Evolutionary conservation across 2,888 invertebrate genomes (phyloP).

Genomic region (Fragum sueziense): DNA sequence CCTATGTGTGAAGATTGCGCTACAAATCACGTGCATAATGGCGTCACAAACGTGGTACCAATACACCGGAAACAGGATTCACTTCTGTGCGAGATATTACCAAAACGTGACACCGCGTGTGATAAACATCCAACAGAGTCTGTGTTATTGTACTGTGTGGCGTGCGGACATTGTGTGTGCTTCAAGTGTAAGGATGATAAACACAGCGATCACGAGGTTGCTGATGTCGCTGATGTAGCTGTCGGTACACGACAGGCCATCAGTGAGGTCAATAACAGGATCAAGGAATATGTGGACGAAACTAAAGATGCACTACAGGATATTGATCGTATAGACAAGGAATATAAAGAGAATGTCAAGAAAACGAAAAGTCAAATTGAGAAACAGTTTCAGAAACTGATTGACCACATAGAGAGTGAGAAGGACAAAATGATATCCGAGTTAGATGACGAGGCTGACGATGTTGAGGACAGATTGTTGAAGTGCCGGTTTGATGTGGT

Average conservation of each 20-base stretch:
- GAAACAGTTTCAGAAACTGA: constrained; percentile 42
- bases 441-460: constrained; percentile 44
- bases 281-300: constrained; percentile 54
- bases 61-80: constrained; percentile 58
- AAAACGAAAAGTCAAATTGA: constrained; percentile 50
- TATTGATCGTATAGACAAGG: constrained; percentile 44
- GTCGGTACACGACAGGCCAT: constrained; percentile 31
- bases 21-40: constrained; percentile 54
- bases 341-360: constrained; percentile 43
- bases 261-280: constrained; percentile 38
- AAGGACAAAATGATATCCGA: constrained; percentile 47
- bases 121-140: constrained; percentile 48
- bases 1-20: constrained; percentile 57
- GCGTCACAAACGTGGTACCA: constrained; percentile 52
- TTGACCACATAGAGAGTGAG: constrained; percentile 47
- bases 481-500: constrained; percentile 33
- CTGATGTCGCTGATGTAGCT: constrained; percentile 44
- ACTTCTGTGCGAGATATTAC: constrained; percentile 51
- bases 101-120: constrained; percentile 54
- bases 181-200: constrained; percentile 55
- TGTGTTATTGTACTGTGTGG: constrained; percentile 38
- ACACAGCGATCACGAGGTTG: constrained; percentile 46
- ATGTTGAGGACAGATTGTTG: constrained; percentile 35
- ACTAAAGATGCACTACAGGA: constrained; percentile 52
- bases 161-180: constrained; percentile 45